A percentile compares a stretch with the other conserved stretches of the same genome.
phyloP scores from a whole-genome alignment of 2,113 vertebrate species.

The Limanda limanda region DNA sequence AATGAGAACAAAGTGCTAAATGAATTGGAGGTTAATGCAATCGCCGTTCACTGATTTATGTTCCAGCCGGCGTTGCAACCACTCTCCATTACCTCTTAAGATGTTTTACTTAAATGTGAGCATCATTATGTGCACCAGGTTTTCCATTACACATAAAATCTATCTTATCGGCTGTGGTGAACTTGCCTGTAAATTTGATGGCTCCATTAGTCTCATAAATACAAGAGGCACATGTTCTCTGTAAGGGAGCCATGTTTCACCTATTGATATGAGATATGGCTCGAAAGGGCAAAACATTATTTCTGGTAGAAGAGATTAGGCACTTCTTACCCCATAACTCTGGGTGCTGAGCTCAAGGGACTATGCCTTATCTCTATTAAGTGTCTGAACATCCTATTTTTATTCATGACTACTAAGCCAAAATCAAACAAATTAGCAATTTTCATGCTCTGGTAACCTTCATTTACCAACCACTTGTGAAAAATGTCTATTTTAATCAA shows the following conservation, averaged over 20 bases:
- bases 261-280: not conserved
- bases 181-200: too few relatives aligned
- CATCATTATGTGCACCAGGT: too few relatives aligned
- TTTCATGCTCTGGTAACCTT: too few relatives aligned
- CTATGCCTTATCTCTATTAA: not conserved
- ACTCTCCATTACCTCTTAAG: too few relatives aligned
- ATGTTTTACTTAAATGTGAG: not conserved
- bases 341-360: not conserved
- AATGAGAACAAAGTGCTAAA: not conserved
- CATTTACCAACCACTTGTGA: too few relatives aligned
- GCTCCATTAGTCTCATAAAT: not conserved
- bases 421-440: too few relatives aligned
- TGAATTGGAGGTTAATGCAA: not conserved
- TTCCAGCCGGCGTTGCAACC: not conserved
- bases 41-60: not conserved
- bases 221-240: not conserved
- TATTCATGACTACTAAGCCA: not conserved
- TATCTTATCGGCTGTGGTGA: too few relatives aligned
- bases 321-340: not conserved
- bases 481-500: too few relatives aligned
- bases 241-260: not conserved
- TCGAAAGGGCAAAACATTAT: slow-evolving; percentile 17
- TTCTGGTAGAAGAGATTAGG: slow-evolving; percentile 28
- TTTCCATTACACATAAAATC: too few relatives aligned
- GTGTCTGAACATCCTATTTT: not conserved